These are phyloP conservation scores for Aspidiotus destructor DNA, from an alignment of 2,888 invertebrate genomes.

Conservation along the genomic window DNA sequence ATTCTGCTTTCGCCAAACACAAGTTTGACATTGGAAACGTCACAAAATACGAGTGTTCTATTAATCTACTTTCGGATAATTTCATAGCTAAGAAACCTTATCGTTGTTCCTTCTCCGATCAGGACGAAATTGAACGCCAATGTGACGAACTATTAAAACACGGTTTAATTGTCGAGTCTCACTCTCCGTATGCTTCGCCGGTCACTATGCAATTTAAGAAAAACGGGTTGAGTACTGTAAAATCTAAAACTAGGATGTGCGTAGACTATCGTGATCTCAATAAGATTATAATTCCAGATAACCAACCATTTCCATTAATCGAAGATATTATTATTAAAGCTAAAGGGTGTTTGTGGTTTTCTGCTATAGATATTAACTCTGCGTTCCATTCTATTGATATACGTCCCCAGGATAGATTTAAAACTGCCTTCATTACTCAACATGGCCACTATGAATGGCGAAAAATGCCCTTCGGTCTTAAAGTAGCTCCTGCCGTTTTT, in stretches of 20 bases:
- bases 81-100: not conserved
- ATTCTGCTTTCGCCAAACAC: not conserved
- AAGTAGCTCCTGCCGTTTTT: not conserved
- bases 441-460: not conserved
- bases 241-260: not conserved
- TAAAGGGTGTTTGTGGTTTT: not conserved
- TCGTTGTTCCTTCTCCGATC: not conserved
- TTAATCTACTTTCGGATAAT: not conserved
- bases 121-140: not conserved
- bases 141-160: not conserved
- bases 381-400: not conserved
- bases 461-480: not conserved
- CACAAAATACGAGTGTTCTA: not conserved
- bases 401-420: not conserved
- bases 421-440: not conserved
- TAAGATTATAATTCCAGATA: not conserved
- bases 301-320: not conserved
- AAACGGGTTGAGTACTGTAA: not conserved
- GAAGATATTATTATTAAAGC: not conserved
- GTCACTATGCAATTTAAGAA: not conserved
- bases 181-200: not conserved
- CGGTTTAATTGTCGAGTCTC: not conserved
- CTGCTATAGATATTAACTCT: not conserved
- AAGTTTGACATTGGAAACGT: not conserved
- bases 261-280: not conserved